A percentile compares a stretch with the other conserved stretches of the same genome.
Conservation (phyloP, 2,113 vertebrate species). For the Hypanus sabinus region DNA sequence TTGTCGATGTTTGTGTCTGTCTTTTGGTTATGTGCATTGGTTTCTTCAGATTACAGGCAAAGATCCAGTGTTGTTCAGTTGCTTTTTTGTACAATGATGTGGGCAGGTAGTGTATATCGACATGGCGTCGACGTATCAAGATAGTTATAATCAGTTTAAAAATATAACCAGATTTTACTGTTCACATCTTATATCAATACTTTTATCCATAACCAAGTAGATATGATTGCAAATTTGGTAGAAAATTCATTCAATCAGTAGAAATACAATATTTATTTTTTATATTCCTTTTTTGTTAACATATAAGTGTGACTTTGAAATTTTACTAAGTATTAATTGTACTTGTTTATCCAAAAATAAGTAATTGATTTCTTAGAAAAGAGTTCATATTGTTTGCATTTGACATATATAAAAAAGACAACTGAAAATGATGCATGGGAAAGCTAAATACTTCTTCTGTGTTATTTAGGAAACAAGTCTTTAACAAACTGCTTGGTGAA, state of each 20-base stretch:
- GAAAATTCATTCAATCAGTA: not conserved
- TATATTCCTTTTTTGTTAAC: too few species aligned
- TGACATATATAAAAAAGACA: too few species aligned
- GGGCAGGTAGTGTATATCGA: not conserved
- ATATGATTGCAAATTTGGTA: not conserved
- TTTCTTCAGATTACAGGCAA: not conserved
- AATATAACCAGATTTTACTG: not conserved
- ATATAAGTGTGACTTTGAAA: not conserved
- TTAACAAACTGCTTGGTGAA: constrained; percentile 18
- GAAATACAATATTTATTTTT: not conserved
- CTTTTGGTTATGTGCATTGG: not conserved
- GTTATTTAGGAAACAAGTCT: not conserved
- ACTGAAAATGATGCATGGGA: too few species aligned
- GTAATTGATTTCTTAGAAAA: too few species aligned
- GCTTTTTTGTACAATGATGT: not conserved
- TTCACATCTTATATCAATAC: not conserved
- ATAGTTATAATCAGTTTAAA: not conserved
- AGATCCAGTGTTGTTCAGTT: not conserved
- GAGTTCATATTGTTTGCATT: too few species aligned
- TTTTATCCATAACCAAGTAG: not conserved
- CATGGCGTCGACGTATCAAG: not conserved
- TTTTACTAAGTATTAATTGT: not conserved
- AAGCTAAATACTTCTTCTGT: not conserved
- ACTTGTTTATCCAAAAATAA: too few species aligned
- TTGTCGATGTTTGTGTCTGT: not conserved